These are phyloP conservation scores for Polypterus bichir DNA, from an alignment of 2,113 vertebrate genomes.

Conservation along the genomic window DNA sequence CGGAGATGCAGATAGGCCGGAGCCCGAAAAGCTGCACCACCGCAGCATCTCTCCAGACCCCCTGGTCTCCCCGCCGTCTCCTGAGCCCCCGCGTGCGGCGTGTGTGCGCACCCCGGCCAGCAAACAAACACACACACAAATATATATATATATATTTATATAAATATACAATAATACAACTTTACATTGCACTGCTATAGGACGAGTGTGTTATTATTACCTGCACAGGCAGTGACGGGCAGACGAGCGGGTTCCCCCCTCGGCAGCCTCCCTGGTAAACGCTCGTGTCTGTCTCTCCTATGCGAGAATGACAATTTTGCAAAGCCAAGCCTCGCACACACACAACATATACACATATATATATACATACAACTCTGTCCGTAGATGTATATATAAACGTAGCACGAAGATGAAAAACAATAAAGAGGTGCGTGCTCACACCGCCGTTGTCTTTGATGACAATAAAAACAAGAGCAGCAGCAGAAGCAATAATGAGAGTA, in stretches of 20 bases:
- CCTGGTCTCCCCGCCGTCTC: conserved; percentile 4
- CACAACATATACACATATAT: not conserved
- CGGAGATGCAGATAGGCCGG: conserved; percentile 23
- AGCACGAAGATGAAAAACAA: not conserved
- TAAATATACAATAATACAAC: not conserved
- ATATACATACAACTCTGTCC: not conserved
- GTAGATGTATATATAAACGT: not conserved
- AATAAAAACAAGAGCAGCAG: too few species aligned
- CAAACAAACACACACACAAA: not conserved
- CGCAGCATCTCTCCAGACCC: conserved; percentile 17
- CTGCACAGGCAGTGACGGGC: conserved; percentile 23
- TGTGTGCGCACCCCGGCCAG: not conserved
- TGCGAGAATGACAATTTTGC: conserved; percentile 13
- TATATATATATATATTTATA: not conserved
- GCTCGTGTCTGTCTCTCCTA: conserved; percentile 18
- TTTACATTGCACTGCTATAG: not conserved
- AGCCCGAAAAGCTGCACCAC: conserved; percentile 16
- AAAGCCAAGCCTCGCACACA: conserved; percentile 12
- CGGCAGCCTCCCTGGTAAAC: conserved; percentile 13
- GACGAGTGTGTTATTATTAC: conserved; percentile 14
- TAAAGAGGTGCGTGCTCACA: not conserved
- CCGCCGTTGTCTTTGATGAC: too few species aligned
- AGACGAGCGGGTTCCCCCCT: conserved; percentile 22
- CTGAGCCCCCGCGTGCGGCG: not conserved
- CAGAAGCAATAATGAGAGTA: too few species aligned